phyloP scores from a whole-genome alignment of 2,797 vertebrate species.

The Balearica regulorum region DNA sequence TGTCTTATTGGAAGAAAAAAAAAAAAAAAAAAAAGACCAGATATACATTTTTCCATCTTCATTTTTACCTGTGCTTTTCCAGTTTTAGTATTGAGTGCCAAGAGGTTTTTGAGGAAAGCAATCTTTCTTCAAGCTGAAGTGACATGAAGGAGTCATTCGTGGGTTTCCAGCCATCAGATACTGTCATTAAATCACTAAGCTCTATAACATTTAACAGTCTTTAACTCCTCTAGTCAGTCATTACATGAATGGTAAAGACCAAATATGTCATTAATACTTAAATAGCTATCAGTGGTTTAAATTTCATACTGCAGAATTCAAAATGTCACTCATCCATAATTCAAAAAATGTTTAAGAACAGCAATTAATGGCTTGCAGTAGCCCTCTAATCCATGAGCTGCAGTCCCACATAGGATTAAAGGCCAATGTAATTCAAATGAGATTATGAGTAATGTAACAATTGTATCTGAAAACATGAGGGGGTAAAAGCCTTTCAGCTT shows the following conservation, averaged over 20 bases:
- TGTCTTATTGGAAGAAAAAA: neutral
- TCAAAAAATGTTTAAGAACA: constrained; percentile 61
- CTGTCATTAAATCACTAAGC: neutral
- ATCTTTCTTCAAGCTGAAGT: neutral
- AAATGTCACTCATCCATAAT: constrained; percentile 73
- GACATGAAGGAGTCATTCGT: neutral
- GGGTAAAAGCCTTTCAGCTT: constrained; percentile 10
- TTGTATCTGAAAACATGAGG: neutral
- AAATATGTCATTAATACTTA: constrained; percentile 62
- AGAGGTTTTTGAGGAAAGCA: neutral
- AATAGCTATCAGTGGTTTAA: constrained; percentile 59
- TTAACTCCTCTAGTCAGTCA: constrained; percentile 27
- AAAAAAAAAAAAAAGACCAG: neutral
- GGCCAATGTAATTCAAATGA: constrained; percentile 60
- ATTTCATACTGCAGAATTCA: constrained; percentile 62
- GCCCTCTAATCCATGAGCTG: constrained; percentile 38
- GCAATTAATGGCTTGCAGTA: constrained; percentile 45
- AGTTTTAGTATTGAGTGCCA: neutral
- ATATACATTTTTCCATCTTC: neutral
- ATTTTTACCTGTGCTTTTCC: neutral
- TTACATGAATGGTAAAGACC: constrained; percentile 53
- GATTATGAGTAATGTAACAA: constrained; percentile 40
- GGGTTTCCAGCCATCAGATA: neutral
- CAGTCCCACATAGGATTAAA: constrained; percentile 38
- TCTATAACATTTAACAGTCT: neutral